A percentile compares a stretch with the other conserved stretches of the same genome.
Evolutionary conservation across 2,797 vertebrate species (phyloP).

Genomic region (Anguilla anguilla): DNA sequence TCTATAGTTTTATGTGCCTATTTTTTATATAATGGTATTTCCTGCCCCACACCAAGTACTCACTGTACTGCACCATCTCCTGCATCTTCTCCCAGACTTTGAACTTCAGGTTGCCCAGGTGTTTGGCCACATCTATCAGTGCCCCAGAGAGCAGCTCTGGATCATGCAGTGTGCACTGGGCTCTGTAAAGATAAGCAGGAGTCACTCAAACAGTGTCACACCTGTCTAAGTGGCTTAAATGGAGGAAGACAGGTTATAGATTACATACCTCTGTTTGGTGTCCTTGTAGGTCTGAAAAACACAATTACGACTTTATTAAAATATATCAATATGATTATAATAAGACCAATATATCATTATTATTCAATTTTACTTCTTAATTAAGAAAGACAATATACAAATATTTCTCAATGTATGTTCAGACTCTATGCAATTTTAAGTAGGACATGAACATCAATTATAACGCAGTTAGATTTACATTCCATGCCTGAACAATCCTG

Average conservation of each 20-base stretch:
- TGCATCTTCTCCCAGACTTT: slow-evolving; percentile 44
- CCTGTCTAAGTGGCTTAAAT: neutral
- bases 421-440: no score
- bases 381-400: no score
- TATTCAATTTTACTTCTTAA: no score
- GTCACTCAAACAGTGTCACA: neutral
- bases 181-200: neutral
- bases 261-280: slow-evolving; percentile 27
- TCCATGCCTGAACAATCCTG: no score
- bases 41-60: slow-evolving; percentile 19
- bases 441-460: no score
- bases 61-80: slow-evolving; percentile 33
- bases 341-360: no score
- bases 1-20: neutral
- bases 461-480: no score
- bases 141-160: slow-evolving; percentile 9
- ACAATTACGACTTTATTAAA: slow-evolving; percentile 6
- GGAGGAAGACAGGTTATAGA: neutral
- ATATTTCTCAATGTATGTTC: no score
- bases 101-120: slow-evolving; percentile 40
- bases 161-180: slow-evolving; percentile 15
- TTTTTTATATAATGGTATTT: neutral
- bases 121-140: slow-evolving; percentile 36
- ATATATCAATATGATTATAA: no score
- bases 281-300: slow-evolving; percentile 11